Evolutionary conservation across 2,888 invertebrate species (phyloP).

Genomic region (Aphidius colemani): DNA sequence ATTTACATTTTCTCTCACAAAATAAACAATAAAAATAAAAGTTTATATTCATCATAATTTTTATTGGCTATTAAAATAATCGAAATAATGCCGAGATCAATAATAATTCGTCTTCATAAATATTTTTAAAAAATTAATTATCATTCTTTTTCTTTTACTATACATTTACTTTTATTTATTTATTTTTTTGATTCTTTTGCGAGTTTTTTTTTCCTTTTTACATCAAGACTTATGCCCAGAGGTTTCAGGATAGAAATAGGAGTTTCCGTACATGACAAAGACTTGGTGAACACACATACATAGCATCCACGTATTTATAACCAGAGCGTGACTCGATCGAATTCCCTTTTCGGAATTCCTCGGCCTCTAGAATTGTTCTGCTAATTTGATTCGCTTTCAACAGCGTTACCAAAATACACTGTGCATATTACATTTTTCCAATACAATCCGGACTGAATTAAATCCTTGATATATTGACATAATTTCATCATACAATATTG

Average conservation of each 20-base stretch:
- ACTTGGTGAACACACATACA: conserved; percentile 12
- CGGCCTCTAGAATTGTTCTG: conserved; percentile 13
- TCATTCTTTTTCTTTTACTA: conserved; percentile 5
- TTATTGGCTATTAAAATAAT: too few species aligned
- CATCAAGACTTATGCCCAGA: neutral
- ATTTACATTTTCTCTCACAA: too few species aligned
- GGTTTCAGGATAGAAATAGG: neutral
- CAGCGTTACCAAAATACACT: neutral
- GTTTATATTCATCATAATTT: too few species aligned
- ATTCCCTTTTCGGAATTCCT: conserved; percentile 19
- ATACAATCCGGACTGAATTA: neutral
- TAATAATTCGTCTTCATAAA: too few species aligned
- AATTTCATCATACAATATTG: too few species aligned
- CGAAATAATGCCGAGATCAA: too few species aligned
- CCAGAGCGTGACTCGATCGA: conserved; percentile 24
- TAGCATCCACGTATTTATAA: conserved; percentile 20
- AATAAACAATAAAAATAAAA: too few species aligned
- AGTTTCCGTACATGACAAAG: conserved; percentile 18
- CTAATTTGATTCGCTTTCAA: conserved; percentile 22
- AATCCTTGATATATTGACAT: too few species aligned
- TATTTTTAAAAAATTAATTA: too few species aligned
- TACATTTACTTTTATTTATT: conserved; percentile 8
- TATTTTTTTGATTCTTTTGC: conserved; percentile 1
- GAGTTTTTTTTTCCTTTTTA: neutral
- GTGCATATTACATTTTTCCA: neutral